Percentiles rank a stretch among this genome's conserved stretches.
phyloP scores from a whole-genome alignment of 2,113 vertebrate species.

The Hypanus sabinus region DNA sequence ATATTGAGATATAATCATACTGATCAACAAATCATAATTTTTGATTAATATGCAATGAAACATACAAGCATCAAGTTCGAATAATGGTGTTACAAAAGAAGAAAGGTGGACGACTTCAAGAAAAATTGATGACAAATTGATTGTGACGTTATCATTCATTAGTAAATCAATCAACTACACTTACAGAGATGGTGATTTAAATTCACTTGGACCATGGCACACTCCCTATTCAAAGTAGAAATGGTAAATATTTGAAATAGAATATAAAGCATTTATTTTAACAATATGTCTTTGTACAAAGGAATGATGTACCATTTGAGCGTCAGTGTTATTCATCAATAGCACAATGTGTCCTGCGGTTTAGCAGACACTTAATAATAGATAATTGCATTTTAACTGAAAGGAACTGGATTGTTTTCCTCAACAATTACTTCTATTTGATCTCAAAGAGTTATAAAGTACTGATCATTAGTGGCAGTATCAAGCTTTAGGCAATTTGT shows the following conservation, averaged over 20 bases:
- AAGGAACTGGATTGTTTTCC: constrained; percentile 62
- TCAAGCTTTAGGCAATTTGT: constrained; percentile 52
- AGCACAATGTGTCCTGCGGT: background rate
- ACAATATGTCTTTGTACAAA: constrained; percentile 16
- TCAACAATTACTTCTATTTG: constrained; percentile 59
- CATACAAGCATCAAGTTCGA: background rate
- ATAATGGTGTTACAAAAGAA: background rate
- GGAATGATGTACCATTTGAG: constrained; percentile 23
- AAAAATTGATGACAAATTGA: background rate
- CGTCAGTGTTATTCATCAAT: constrained; percentile 31
- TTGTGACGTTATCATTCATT: constrained; percentile 16
- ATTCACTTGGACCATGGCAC: background rate
- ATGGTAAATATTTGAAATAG: constrained; percentile 11
- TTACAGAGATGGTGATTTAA: background rate
- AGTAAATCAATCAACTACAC: background rate
- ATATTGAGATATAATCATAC: background rate
- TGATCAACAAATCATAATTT: background rate
- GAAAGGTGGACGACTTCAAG: background rate
- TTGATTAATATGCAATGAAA: background rate
- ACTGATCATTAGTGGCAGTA: constrained; percentile 62
- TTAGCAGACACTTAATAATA: constrained; percentile 65
- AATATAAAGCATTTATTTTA: constrained; percentile 18
- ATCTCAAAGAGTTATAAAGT: constrained; percentile 57
- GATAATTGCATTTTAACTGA: constrained; percentile 71
- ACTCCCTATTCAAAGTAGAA: constrained; percentile 1